These are phyloP conservation scores for Trogon surrucura DNA, from an alignment of 2,113 vertebrate species.

Conservation along the genomic window DNA sequence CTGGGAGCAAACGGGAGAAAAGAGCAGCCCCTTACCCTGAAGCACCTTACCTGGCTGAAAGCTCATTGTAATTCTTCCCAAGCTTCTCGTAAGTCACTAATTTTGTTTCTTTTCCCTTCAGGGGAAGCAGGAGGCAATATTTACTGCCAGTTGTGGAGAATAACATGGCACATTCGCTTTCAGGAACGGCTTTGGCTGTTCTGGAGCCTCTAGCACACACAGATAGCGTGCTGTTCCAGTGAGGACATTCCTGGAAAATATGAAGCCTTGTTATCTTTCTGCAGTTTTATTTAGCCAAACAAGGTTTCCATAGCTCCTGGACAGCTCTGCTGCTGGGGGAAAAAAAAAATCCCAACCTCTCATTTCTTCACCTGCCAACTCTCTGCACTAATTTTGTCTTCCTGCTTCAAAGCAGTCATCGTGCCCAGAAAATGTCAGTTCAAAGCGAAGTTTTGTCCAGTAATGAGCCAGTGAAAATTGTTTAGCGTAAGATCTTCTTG, in stretches of 20 bases:
- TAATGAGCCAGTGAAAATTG: slow-evolving; percentile 37
- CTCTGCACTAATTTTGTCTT: slow-evolving; percentile 27
- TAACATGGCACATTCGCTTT: neutral
- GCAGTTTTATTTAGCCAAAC: neutral
- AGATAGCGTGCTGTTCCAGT: neutral
- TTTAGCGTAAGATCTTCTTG: neutral
- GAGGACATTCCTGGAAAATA: slow-evolving; percentile 17
- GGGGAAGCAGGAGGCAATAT: neutral
- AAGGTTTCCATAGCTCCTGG: slow-evolving; percentile 44
- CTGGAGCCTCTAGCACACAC: neutral
- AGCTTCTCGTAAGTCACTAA: neutral
- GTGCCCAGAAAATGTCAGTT: slow-evolving; percentile 52
- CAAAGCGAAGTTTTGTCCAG: slow-evolving; percentile 38
- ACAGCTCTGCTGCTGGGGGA: neutral
- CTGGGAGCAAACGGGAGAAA: neutral
- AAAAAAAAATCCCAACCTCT: neutral
- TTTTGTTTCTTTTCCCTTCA: neutral
- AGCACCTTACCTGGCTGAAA: neutral
- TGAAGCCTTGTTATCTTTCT: slow-evolving; percentile 9
- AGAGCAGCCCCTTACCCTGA: neutral
- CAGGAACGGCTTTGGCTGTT: neutral
- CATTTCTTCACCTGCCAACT: slow-evolving; percentile 67
- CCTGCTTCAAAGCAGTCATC: slow-evolving; percentile 11
- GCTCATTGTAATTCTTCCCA: neutral
- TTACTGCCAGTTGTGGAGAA: neutral